These are phyloP conservation scores for Gymnoscopelus microlampas DNA, from an alignment of 2,797 vertebrate species.

Conservation along the genomic window DNA sequence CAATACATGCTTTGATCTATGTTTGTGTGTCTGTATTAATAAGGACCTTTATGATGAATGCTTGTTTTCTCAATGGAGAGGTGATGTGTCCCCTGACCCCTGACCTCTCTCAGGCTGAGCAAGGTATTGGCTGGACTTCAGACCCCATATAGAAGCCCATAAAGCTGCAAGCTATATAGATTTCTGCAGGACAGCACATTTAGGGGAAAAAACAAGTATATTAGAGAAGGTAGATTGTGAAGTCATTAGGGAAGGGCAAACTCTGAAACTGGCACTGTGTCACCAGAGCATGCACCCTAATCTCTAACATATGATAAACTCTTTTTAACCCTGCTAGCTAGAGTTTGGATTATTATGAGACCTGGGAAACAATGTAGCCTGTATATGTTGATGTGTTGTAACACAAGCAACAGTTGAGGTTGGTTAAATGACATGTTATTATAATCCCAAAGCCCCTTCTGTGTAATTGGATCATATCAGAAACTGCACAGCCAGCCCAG, in stretches of 20 bases:
- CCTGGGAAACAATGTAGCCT: too few species aligned
- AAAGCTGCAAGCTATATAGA: neutral
- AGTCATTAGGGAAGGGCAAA: too few species aligned
- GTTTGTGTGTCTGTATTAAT: neutral
- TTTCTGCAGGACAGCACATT: neutral
- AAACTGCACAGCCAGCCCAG: too few species aligned
- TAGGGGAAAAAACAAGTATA: neutral
- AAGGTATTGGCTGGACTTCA: conserved; percentile 9
- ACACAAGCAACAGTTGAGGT: neutral
- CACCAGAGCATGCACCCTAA: neutral
- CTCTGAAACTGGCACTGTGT: neutral
- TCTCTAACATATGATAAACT: neutral
- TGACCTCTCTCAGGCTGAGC: neutral
- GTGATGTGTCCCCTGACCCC: neutral
- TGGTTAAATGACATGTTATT: neutral
- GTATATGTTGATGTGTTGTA: too few species aligned
- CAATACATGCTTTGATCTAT: conserved; percentile 18
- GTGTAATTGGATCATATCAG: neutral
- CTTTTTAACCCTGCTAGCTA: too few species aligned
- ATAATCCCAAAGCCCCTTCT: conserved; percentile 3
- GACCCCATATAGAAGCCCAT: neutral
- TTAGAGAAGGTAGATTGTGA: neutral
- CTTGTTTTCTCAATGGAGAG: neutral
- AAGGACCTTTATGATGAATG: conserved; percentile 4
- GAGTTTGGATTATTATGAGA: too few species aligned